Evolutionary conservation across 2,797 vertebrate species (phyloP), one percentile per base, ranked within the genome.

Genomic region (Chaetophractus vellerosus): DNA sequence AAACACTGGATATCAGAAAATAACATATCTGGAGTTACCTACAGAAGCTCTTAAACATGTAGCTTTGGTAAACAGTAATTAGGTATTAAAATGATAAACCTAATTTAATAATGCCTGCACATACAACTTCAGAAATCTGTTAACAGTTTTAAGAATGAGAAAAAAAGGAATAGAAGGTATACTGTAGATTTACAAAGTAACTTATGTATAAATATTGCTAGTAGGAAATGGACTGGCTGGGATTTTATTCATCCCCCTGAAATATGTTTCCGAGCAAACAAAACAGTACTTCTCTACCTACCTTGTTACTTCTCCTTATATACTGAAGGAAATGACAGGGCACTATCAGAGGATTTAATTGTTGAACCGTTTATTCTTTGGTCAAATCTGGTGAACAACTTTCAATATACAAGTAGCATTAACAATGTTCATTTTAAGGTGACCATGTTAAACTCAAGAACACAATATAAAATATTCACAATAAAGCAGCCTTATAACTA

Each of bases 1-100:
- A 61, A 59, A 95, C 50, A 93, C 68, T 91, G 91, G 96, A 63
- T 85, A 61, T 85, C 84, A 95, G 63, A 91, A 90, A 89, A 79
- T 48, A 91, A 81, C n/a, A 83, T n/a, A n/a, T 24, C 45, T 50
- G 23, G 94, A 96, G 23, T 76, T 61, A 95, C 48, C 55, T 79
- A 85, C 80, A 87, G 50, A 91, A 75, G 15, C 48, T 59, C 36
- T 64, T 88, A 52, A 85, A 75, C 8, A 81, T 52, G 5, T 21
- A 93, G 6, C 6, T 88, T 94, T 79, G 75, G 69, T 52, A 94
- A 94, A 71, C 0, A 75, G 28, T 74, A 92, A 76, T 69, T 84
- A 86, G 72, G 24, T 63, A 88, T 71, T 83, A 81, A 41, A 92
- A 88, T 52, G 31, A 86, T n/a, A 2, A 33, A 68, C 75, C 18